These are phyloP conservation scores for Amiota minor DNA, from an alignment of 2,888 invertebrate species.

Conservation along the genomic window DNA sequence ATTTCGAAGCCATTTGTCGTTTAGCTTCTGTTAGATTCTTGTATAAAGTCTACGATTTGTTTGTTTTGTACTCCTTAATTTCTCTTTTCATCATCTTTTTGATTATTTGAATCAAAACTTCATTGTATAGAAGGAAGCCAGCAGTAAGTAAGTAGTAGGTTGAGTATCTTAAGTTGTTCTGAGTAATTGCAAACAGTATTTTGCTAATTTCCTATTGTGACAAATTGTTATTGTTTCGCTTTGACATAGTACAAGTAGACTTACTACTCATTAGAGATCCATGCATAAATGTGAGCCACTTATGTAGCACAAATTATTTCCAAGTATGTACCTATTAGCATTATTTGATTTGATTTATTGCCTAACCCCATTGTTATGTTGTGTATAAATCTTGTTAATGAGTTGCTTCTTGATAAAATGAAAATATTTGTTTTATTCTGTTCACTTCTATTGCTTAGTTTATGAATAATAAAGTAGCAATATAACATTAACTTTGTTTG, in stretches of 20 bases:
- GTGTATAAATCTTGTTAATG: slow-evolving; percentile 9
- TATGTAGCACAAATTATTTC: no score
- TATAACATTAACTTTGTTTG: background rate
- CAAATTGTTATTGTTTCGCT: background rate
- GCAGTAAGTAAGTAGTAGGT: background rate
- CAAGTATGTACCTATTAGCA: no score
- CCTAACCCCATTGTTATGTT: background rate
- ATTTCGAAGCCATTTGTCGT: background rate
- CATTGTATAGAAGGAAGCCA: background rate
- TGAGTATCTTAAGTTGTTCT: no score
- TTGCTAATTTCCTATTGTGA: background rate
- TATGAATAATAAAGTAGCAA: slow-evolving; percentile 3
- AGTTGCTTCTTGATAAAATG: slow-evolving; percentile 7
- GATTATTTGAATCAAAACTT: background rate
- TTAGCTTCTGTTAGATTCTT: background rate
- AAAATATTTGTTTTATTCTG: background rate
- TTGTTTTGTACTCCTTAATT: background rate
- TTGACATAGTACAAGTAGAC: no score
- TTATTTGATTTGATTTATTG: slow-evolving; percentile 12
- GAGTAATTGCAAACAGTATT: background rate
- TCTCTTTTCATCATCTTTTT: background rate
- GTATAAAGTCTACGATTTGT: background rate
- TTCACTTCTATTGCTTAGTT: slow-evolving; percentile 4
- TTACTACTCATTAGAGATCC: no score
- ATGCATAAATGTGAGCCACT: no score